Percentiles rank a stretch among this genome's conserved stretches.
Evolutionary conservation across 1,140 invertebrate species (phyloP).

Genomic region (Aphelinus atriplicis): DNA sequence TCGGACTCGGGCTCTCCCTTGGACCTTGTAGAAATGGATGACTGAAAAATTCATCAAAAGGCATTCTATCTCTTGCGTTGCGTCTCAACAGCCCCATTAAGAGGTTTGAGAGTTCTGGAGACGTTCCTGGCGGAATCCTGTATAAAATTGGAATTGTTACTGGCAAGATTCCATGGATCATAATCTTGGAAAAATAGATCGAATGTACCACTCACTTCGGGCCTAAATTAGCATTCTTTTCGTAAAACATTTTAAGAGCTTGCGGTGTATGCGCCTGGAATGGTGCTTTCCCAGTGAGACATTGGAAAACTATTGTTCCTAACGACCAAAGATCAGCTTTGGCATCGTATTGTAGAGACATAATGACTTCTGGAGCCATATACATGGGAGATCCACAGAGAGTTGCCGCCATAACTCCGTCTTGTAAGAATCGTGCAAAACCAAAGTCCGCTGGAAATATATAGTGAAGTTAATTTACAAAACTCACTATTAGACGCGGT

Average conservation of each 20-base stretch:
- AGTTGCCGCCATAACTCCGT: slow-evolving; percentile 99
- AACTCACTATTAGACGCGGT: neutral
- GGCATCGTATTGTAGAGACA: slow-evolving; percentile 98
- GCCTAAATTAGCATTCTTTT: slow-evolving; percentile 93
- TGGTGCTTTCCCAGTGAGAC: slow-evolving; percentile 97
- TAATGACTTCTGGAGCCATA: slow-evolving; percentile 99
- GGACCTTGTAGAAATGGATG: slow-evolving; percentile 88
- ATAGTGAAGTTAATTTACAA: slow-evolving; percentile 8
- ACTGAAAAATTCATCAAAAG: slow-evolving; percentile 94
- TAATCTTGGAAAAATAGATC: neutral
- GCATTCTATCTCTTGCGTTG: slow-evolving; percentile 94
- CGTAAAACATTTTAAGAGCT: slow-evolving; percentile 96
- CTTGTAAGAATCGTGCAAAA: slow-evolving; percentile 97
- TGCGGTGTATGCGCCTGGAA: slow-evolving; percentile 99
- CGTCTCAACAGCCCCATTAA: slow-evolving; percentile 88
- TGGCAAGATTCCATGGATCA: neutral
- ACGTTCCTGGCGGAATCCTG: slow-evolving; percentile 93
- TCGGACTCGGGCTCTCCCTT: slow-evolving; percentile 60
- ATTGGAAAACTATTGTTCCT: slow-evolving; percentile 99
- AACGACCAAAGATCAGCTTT: slow-evolving; percentile 99
- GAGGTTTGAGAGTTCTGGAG: slow-evolving; percentile 87
- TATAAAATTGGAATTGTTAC: slow-evolving; percentile 2
- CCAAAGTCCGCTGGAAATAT: slow-evolving; percentile 93
- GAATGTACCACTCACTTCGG: slow-evolving; percentile 81
- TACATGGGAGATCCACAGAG: slow-evolving; percentile 99